Evolutionary conservation across 2,888 invertebrate genomes (phyloP).

Genomic region (Tachystola acroxantha): DNA sequence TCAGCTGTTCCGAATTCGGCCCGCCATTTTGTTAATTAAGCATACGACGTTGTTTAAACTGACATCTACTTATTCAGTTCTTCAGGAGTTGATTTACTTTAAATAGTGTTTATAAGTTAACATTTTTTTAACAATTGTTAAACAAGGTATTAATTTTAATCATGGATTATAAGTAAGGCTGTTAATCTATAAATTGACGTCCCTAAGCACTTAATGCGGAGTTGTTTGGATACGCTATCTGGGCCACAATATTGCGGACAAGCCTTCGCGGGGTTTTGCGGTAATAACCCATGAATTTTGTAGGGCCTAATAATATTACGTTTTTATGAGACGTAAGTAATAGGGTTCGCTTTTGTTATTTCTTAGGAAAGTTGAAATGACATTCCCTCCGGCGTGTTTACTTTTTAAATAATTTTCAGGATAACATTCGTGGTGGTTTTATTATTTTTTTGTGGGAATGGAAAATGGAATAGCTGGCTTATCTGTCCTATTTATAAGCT

Average conservation of each 20-base stretch:
- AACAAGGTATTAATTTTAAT: no score
- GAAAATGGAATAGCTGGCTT: background rate
- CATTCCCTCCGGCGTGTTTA: slow-evolving; percentile 3
- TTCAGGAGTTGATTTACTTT: no score
- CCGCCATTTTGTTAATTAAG: no score
- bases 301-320: slow-evolving; percentile 13
- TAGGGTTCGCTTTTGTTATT: slow-evolving; percentile 11
- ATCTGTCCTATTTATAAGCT: background rate
- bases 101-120: no score
- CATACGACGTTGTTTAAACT: no score
- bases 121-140: no score
- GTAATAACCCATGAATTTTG: slow-evolving; percentile 13
- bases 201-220: background rate
- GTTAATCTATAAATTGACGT: no score
- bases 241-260: slow-evolving; percentile 2
- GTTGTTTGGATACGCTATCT: slow-evolving; percentile 2
- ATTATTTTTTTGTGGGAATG: background rate
- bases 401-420: slow-evolving; percentile 7
- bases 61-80: no score
- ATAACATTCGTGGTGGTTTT: background rate
- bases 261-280: slow-evolving; percentile 4
- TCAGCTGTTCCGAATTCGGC: no score
- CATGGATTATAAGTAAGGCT: no score
- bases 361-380: slow-evolving; percentile 8
- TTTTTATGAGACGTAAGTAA: slow-evolving; percentile 14